Base-by-base conservation (phyloP, 2,888 invertebrate genomes). In the Xanthia icteritia region DNA sequence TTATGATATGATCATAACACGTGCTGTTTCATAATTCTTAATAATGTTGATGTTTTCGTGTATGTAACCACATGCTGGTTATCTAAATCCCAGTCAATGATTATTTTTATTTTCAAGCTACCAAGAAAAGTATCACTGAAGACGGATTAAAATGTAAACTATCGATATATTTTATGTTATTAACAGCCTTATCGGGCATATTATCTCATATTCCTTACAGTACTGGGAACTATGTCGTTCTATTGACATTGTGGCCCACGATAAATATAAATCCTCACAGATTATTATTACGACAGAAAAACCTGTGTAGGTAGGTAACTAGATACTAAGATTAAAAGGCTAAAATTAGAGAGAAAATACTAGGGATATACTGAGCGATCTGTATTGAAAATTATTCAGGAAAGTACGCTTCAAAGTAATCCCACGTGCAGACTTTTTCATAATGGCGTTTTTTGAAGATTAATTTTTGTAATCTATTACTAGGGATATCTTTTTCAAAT, bases 141-240 rank as follows among this genome's bases (percentile, higher is more conserved):
- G 23, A 23, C 31, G 68, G 77, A 81, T 83, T 81, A 72, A 23
- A 36, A 65, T 45, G 56, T 36, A 42, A 72, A 64, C 70, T 61
- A 77, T 64, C 48, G 58, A 64, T 73, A 75, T 58, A 31, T 31
- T 31, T 72, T 65, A 39, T 68, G 45, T 65, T 71, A 72, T 65
- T 63, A 58, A 58, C 42, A 58, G 60, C 23, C 17, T 76, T 85
- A 83, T 83, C 85, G 0, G 13, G 4, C 15, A 23, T 31, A 45
- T 83, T 75, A 77, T 85, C 69, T 72, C 13, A 48, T 39, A 65
- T 68, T 82, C 64, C 60, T 56, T 78, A 84, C 66, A 70, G 27
- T 84, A 84, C 84, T 70, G 54, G 31, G 82, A 77, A 85, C 64
- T 51, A 45, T 48, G 69, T 65, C 65, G 85, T 54, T 60, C 61